Evolutionary conservation across 2,888 invertebrate species (phyloP).

Genomic region (Andrena dorsata): DNA sequence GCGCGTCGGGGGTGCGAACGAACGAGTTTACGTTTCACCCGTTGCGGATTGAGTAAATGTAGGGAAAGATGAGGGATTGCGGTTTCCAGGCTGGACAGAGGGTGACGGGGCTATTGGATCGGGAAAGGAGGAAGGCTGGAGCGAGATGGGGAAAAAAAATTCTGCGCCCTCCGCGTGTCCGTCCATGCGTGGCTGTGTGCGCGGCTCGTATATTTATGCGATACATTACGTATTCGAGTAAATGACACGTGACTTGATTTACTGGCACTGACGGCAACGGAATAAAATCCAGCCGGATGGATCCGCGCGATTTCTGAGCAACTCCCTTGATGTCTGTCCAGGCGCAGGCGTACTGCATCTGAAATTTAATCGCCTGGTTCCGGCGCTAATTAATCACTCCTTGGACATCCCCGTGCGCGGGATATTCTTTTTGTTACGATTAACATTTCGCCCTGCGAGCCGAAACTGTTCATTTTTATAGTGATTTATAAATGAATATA

Average conservation of each 20-base stretch:
- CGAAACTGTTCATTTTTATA: constrained; percentile 31
- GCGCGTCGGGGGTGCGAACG: constrained; percentile 67
- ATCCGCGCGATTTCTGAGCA: constrained; percentile 79
- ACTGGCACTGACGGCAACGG: constrained; percentile 77
- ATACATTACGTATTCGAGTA: constrained; percentile 83
- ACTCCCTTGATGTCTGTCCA: constrained; percentile 57
- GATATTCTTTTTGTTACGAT: constrained; percentile 60
- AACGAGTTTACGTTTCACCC: constrained; percentile 80
- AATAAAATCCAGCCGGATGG: constrained; percentile 80
- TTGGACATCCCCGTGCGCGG: constrained; percentile 32
- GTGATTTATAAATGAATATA: constrained; percentile 43
- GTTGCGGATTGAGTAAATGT: constrained; percentile 79
- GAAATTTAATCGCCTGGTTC: constrained; percentile 72
- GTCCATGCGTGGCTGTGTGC: constrained; percentile 72
- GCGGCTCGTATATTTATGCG: constrained; percentile 79
- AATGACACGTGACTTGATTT: constrained; percentile 84
- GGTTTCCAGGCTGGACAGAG: constrained; percentile 76
- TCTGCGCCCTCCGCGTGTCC: constrained; percentile 69
- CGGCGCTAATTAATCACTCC: constrained; percentile 72
- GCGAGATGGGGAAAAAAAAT: constrained; percentile 67
- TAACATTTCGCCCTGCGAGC: constrained; percentile 57
- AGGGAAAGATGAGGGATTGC: constrained; percentile 81
- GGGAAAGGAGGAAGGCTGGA: constrained; percentile 36
- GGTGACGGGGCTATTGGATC: constrained; percentile 51
- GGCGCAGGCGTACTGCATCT: constrained; percentile 57